These are phyloP conservation scores for Sphinx pinastri DNA, from an alignment of 2,888 invertebrate genomes.

Conservation along the genomic window DNA sequence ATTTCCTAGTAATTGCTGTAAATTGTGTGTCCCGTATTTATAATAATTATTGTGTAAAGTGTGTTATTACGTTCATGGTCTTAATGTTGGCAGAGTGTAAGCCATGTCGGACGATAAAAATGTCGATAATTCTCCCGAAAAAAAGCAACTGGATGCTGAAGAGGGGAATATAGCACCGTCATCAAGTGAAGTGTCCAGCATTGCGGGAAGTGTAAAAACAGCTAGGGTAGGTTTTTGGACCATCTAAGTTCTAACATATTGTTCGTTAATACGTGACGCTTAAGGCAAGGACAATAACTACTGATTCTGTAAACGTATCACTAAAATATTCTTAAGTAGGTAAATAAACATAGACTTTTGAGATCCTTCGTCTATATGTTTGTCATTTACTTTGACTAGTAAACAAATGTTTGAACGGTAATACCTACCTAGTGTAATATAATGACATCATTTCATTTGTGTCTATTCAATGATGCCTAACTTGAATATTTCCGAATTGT, in stretches of 20 bases:
- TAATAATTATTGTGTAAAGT: slow-evolving; percentile 36
- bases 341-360: no score
- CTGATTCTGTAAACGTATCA: slow-evolving; percentile 7
- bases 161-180: slow-evolving; percentile 67
- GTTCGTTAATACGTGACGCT: slow-evolving; percentile 16
- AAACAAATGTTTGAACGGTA: no score
- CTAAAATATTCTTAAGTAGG: no score
- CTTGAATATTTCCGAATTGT: no score
- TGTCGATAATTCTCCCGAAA: slow-evolving; percentile 64
- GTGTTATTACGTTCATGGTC: slow-evolving; percentile 40
- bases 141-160: slow-evolving; percentile 60
- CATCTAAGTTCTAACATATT: background rate
- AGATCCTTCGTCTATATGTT: no score
- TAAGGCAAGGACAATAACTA: slow-evolving; percentile 10
- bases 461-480: no score
- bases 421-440: no score
- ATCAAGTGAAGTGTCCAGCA: slow-evolving; percentile 63
- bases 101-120: slow-evolving; percentile 77
- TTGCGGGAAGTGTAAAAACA: slow-evolving; percentile 68
- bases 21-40: slow-evolving; percentile 33
- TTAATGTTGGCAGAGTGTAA: slow-evolving; percentile 70
- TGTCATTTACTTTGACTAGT: no score
- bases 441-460: no score
- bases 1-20: slow-evolving; percentile 31
- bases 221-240: slow-evolving; percentile 33